Evolutionary conservation across 2,797 vertebrate genomes (phyloP), one percentile per base, ranked within the genome.

Genomic region (Hozukius guyotensis): DNA sequence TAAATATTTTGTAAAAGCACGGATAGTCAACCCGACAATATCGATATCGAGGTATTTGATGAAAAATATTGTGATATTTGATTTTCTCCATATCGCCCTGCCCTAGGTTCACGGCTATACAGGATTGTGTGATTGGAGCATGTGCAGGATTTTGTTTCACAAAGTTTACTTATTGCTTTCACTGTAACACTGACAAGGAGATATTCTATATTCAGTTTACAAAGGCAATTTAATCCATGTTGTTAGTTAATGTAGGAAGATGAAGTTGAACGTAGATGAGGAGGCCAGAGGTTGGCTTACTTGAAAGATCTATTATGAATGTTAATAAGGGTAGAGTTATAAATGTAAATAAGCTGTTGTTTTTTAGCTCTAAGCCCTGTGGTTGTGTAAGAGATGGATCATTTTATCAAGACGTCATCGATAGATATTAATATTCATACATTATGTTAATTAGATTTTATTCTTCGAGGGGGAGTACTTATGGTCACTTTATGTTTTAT

Each of bases 271-370:
- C 2, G 42, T 27, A 60, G 60, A 79, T 77, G 68, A 88, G 72
- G 27, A 86, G 80, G 77, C 32, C 75, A 81, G 77, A 82, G 75
- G 71, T 81, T 31, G 31, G 20, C 68, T 72, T 79, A 76, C 87
- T 75, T 77, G 49, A 83, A 86, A 80, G 85, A 67, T 36, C 10
- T 49, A 73, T 86, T 80, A 88, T 80, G 81, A 77, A 88, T 84
- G 46, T 77, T 89, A 90, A 89, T 90, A 63, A 76, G 80, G 31
- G 6, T 67, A 52, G 34, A 62, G 53, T 68, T 86, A 75, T 71
- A 25, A 65, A 85, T 85, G 77, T 79, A 81, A 86, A 88, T 82
- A 71, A 81, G 79, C 62, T 66, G 60, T 72, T 91, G 61, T 83
- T 8, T 86, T 27, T 78, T 18, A 55, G 52, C 69, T 74, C 29